Evolutionary conservation across 1,140 invertebrate genomes (phyloP).

Genomic region (Belonocnema kinseyi): DNA sequence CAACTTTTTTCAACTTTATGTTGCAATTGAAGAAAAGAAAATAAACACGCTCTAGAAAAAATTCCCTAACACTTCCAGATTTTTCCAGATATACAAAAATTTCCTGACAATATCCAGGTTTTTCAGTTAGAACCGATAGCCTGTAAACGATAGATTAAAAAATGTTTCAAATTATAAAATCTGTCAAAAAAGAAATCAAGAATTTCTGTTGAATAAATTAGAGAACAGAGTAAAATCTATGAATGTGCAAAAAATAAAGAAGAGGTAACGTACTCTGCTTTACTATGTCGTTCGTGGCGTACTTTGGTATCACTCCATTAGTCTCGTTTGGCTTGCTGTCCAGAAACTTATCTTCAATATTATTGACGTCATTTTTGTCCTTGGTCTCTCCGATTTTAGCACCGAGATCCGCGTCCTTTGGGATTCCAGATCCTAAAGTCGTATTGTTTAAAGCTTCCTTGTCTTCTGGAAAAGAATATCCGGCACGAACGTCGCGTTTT

Average conservation of each 20-base stretch:
- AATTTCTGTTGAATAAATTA: too few relatives aligned
- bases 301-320: slow-evolving; percentile 74
- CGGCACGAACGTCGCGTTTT: slow-evolving; percentile 83
- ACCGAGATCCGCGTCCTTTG: slow-evolving; percentile 63
- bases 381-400: slow-evolving; percentile 67
- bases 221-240: not conserved
- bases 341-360: slow-evolving; percentile 75
- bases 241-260: not conserved
- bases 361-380: slow-evolving; percentile 76
- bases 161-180: not conserved
- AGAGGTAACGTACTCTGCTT: slow-evolving; percentile 74
- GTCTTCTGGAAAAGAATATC: slow-evolving; percentile 78
- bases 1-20: too few relatives aligned
- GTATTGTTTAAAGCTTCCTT: slow-evolving; percentile 81
- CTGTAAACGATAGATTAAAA: not conserved
- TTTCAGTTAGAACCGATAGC: too few relatives aligned
- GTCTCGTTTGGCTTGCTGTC: slow-evolving; percentile 69
- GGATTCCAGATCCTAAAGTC: slow-evolving; percentile 42
- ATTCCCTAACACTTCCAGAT: too few relatives aligned
- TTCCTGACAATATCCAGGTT: too few relatives aligned
- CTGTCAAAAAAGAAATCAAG: too few relatives aligned
- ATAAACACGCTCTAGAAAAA: too few relatives aligned
- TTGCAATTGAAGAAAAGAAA: too few relatives aligned
- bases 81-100: too few relatives aligned
- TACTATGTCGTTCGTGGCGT: slow-evolving; percentile 81